Evolutionary conservation across 2,113 vertebrate genomes (phyloP).

Genomic region (Myodes glareolus): DNA sequence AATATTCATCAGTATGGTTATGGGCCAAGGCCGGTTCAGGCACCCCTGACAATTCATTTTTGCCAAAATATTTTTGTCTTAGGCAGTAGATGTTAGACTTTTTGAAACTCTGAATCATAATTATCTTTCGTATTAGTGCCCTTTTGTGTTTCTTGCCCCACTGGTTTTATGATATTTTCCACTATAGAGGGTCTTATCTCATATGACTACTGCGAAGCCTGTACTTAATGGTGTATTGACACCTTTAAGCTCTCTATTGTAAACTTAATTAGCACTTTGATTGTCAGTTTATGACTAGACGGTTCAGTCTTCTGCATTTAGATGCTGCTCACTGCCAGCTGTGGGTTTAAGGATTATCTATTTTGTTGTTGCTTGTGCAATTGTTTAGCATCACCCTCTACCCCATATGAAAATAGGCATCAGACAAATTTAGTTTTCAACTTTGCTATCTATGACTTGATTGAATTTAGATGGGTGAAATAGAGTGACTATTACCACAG

Average conservation of each 20-base stretch:
- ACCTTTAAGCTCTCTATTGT: not conserved
- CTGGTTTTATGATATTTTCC: not conserved
- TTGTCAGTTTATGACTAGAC: not conserved
- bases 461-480: slow-evolving; percentile 23
- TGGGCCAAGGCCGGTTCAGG: too few relatives aligned
- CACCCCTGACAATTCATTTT: slow-evolving; percentile 16
- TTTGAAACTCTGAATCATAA: slow-evolving; percentile 34
- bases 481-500: not conserved
- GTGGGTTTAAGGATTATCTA: not conserved
- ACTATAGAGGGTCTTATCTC: not conserved
- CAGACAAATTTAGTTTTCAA: slow-evolving; percentile 3
- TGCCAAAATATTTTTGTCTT: slow-evolving; percentile 11
- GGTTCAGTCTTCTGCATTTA: not conserved
- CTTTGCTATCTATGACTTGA: not conserved
- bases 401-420: not conserved
- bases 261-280: not conserved
- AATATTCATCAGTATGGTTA: too few relatives aligned
- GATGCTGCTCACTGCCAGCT: not conserved
- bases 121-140: not conserved
- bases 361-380: not conserved
- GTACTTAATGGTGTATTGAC: not conserved
- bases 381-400: not conserved
- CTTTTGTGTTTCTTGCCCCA: not conserved
- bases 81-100: not conserved
- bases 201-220: not conserved